Evolutionary conservation across 2,888 invertebrate genomes (phyloP).

Genomic region (Cantharis lateralis): DNA sequence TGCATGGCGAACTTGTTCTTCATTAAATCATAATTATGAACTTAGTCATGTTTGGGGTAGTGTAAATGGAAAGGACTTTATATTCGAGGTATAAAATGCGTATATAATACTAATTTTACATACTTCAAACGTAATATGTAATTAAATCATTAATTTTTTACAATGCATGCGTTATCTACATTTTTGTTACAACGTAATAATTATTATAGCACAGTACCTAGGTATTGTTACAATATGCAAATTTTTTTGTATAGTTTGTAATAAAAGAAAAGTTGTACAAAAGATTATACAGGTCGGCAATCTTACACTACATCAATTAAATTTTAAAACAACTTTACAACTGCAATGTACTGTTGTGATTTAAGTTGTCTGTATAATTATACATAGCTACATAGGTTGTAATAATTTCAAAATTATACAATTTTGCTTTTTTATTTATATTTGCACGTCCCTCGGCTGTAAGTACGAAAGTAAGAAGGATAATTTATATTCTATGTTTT

Average conservation of each 20-base stretch:
- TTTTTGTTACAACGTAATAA: neutral
- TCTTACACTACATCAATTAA: neutral
- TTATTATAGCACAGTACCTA: neutral
- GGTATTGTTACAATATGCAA: neutral
- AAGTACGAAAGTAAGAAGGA: neutral
- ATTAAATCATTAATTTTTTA: neutral
- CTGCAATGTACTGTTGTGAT: neutral
- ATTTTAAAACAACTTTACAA: neutral
- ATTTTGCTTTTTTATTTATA: neutral
- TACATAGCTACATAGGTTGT: no score
- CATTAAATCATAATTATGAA: neutral
- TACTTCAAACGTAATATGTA: neutral
- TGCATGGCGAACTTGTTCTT: neutral
- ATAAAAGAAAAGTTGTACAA: neutral
- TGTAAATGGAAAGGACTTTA: neutral
- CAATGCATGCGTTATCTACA: neutral
- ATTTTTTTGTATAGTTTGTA: neutral
- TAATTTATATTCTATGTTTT: neutral
- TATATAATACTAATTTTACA: neutral
- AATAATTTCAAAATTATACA: neutral
- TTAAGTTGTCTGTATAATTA: neutral
- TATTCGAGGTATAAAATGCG: neutral
- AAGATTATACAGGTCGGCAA: neutral
- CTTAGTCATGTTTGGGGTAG: neutral
- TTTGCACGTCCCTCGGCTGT: neutral